A percentile compares a stretch with the other conserved stretches of the same genome.
Conservation (phyloP, 2,888 invertebrate species). For the Linyphia triangularis region DNA sequence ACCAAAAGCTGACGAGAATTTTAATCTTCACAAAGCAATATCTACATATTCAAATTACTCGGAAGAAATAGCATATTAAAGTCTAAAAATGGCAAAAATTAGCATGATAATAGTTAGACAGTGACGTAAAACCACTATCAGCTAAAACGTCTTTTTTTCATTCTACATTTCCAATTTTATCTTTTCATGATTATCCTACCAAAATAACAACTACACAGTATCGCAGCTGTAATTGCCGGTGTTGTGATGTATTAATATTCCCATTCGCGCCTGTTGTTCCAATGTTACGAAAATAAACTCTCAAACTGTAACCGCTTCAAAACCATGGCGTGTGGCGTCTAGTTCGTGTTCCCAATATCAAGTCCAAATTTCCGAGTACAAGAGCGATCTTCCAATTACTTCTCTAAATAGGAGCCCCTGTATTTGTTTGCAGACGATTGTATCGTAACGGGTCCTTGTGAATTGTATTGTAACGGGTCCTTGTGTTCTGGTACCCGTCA, state of each 20-base stretch:
- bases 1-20: too few species aligned
- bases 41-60: too few species aligned
- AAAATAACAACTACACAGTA: neutral
- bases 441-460: neutral
- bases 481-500: neutral
- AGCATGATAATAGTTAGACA: neutral
- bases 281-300: neutral
- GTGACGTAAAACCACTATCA: neutral
- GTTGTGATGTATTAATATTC: slow-evolving; percentile 4
- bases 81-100: neutral
- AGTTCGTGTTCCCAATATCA: slow-evolving; percentile 23
- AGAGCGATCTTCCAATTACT: neutral
- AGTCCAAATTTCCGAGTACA: neutral
- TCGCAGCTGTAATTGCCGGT: slow-evolving; percentile 2
- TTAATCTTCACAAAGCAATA: too few species aligned
- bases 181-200: neutral
- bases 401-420: slow-evolving; percentile 11
- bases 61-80: too few species aligned
- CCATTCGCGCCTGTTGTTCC: neutral
- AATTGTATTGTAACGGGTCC: neutral
- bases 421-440: neutral
- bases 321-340: neutral
- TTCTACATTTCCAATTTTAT: neutral
- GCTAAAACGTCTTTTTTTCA: neutral
- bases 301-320: neutral